These are phyloP conservation scores for Anguilla marmorata DNA, from an alignment of 2,797 vertebrate genomes.

Conservation along the genomic window DNA sequence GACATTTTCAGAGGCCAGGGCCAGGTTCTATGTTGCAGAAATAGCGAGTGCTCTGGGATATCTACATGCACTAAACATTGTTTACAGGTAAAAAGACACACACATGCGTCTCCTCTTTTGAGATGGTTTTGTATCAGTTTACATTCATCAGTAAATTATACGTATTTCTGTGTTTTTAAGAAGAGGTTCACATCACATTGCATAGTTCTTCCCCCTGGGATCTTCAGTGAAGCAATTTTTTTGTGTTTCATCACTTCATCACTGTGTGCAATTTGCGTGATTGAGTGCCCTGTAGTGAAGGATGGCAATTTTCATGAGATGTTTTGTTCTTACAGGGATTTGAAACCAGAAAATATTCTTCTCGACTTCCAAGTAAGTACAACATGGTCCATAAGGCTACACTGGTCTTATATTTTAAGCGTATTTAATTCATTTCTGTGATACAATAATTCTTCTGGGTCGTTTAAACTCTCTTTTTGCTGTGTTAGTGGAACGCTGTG, in stretches of 20 bases:
- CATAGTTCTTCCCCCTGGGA: background rate
- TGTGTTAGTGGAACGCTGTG: background rate
- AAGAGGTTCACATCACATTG: background rate
- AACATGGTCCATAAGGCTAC: background rate
- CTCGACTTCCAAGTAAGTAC: constrained; percentile 90
- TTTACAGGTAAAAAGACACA: constrained; percentile 85
- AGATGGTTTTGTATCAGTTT: background rate
- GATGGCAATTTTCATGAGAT: background rate
- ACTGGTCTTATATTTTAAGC: no score
- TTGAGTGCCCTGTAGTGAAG: background rate
- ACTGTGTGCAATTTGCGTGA: background rate
- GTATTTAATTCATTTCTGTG: no score
- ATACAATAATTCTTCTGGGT: no score
- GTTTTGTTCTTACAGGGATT: constrained; percentile 78
- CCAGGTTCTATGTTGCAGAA: constrained; percentile 95
- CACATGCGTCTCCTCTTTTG: no score
- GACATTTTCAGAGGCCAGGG: constrained; percentile 91
- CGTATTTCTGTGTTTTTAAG: background rate
- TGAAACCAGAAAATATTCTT: constrained; percentile 99
- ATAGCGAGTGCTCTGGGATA: constrained; percentile 96
- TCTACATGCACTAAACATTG: constrained; percentile 94
- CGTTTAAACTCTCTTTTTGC: no score
- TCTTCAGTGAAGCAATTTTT: background rate
- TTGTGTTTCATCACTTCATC: background rate
- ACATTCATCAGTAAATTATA: background rate